phyloP scores from a whole-genome alignment of 2,797 vertebrate genomes.

The Champsocephalus gunnari region DNA sequence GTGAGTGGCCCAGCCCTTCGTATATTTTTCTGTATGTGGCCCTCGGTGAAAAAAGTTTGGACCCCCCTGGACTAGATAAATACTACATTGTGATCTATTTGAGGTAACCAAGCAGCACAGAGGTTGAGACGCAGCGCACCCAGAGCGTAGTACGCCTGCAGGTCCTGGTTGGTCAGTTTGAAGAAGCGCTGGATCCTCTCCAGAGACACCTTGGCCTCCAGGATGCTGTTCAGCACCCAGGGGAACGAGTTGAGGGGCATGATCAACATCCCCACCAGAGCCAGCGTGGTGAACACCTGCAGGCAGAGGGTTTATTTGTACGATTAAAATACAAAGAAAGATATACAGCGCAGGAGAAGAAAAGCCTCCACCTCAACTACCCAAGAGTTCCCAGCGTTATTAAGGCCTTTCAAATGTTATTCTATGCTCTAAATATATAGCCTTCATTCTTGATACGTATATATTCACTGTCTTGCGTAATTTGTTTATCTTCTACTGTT shows the following conservation, averaged over 20 bases:
- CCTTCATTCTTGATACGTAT: no score
- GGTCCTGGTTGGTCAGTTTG: constrained; percentile 87
- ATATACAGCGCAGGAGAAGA: no score
- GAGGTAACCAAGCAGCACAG: neutral
- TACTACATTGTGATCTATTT: neutral
- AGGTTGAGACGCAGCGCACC: constrained; percentile 72
- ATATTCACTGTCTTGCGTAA: no score
- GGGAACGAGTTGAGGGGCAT: constrained; percentile 94
- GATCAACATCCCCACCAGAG: constrained; percentile 94
- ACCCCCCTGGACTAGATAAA: neutral
- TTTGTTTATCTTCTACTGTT: no score
- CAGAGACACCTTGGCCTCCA: constrained; percentile 96
- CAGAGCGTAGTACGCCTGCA: constrained; percentile 88
- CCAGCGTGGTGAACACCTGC: constrained; percentile 95
- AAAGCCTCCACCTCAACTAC: no score
- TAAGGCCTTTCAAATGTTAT: no score
- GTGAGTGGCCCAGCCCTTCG: no score
- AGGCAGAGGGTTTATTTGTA: neutral
- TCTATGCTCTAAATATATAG: no score
- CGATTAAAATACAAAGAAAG: no score
- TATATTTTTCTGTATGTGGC: no score
- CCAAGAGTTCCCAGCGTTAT: no score
- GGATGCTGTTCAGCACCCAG: constrained; percentile 93
- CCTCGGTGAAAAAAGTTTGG: no score
- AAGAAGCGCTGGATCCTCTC: constrained; percentile 93